phyloP scores from a whole-genome alignment of 1,140 invertebrate genomes.

The Pseudomyrmex dendroicus region DNA sequence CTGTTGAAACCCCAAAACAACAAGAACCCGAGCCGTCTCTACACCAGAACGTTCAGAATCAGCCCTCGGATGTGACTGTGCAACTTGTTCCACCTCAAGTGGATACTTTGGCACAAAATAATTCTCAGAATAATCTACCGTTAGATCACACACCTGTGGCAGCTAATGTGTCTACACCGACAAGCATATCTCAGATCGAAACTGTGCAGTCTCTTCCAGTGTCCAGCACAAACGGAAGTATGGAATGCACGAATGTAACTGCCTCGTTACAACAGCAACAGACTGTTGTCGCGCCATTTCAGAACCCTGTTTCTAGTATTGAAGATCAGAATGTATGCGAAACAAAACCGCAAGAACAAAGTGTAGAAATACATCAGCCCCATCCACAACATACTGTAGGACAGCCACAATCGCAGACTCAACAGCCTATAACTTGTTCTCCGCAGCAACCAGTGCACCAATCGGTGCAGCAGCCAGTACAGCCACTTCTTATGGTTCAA shows the following conservation, averaged over 20 bases:
- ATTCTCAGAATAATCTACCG: constrained; percentile 72
- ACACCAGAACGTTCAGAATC: constrained; percentile 68
- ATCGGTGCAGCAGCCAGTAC: constrained; percentile 61
- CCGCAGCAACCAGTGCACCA: constrained; percentile 65
- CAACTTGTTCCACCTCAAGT: constrained; percentile 64
- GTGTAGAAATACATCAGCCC: constrained; percentile 71
- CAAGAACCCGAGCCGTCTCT: constrained; percentile 73
- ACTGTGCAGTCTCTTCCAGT: constrained; percentile 82
- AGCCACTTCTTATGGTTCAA: constrained; percentile 73
- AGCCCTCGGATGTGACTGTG: constrained; percentile 45
- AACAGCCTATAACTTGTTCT: constrained; percentile 70
- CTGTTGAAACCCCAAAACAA: constrained; percentile 71
- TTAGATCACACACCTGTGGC: constrained; percentile 71
- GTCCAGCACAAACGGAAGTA: constrained; percentile 81
- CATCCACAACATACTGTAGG: constrained; percentile 61
- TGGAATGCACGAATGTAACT: constrained; percentile 76
- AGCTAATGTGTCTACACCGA: constrained; percentile 55
- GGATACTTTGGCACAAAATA: constrained; percentile 78
- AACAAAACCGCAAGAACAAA: constrained; percentile 76
- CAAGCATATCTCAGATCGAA: constrained; percentile 74
- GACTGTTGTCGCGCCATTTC: constrained; percentile 59
- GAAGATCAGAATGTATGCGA: constrained; percentile 78
- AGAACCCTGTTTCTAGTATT: constrained; percentile 73
- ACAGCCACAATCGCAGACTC: constrained; percentile 55
- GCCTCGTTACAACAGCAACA: constrained; percentile 74